These are phyloP conservation scores for Apoda limacodes DNA, from an alignment of 2,888 invertebrate genomes.

Conservation along the genomic window DNA sequence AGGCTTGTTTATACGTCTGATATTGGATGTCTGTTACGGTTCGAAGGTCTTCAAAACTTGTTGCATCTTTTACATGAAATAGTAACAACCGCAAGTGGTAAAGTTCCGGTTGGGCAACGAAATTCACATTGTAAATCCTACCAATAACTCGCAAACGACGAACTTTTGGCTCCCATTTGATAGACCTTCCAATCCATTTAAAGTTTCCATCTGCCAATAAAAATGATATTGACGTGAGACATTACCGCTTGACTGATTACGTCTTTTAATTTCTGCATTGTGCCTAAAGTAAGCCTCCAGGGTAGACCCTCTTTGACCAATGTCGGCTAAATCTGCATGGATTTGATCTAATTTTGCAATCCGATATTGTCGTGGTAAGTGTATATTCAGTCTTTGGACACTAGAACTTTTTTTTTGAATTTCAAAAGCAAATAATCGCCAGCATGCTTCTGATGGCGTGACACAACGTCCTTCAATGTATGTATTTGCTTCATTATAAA, in stretches of 20 bases:
- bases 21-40: constrained; percentile 11
- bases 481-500: constrained; percentile 14
- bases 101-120: constrained; percentile 11
- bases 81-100: constrained; percentile 15
- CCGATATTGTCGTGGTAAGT: constrained; percentile 14
- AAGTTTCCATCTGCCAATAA: constrained; percentile 13
- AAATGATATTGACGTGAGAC: constrained; percentile 11
- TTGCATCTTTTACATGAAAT: constrained; percentile 13
- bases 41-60: constrained; percentile 12
- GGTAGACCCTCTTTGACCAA: constrained; percentile 13
- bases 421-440: constrained; percentile 23
- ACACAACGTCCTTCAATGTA: constrained; percentile 16
- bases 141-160: constrained; percentile 13
- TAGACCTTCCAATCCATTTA: constrained; percentile 12
- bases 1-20: constrained; percentile 12
- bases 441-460: constrained; percentile 20
- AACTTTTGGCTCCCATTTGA: constrained; percentile 14
- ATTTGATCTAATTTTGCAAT: constrained; percentile 13
- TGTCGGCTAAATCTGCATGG: constrained; percentile 15
- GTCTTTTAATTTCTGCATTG: constrained; percentile 12
- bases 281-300: constrained; percentile 14
- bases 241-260: constrained; percentile 12
- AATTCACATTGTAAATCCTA: constrained; percentile 13
- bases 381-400: constrained; percentile 17
- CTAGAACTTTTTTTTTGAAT: constrained; percentile 26